Evolutionary conservation across 1,140 invertebrate species (phyloP).

Genomic region (Drosophila subobscura): DNA sequence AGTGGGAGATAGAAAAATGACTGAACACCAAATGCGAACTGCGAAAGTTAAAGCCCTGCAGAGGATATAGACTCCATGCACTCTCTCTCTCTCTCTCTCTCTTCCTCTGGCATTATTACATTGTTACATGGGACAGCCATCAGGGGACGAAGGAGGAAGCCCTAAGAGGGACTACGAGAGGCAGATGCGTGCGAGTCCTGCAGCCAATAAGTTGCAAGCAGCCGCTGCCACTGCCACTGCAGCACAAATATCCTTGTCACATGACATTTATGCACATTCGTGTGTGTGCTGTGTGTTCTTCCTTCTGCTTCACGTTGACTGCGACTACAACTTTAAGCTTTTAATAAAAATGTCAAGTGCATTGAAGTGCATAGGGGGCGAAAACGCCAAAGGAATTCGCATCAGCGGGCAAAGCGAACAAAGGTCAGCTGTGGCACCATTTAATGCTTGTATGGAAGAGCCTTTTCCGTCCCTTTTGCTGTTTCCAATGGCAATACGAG

Average conservation of each 20-base stretch:
- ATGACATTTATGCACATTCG: conserved; percentile 66
- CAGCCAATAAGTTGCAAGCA: conserved; percentile 78
- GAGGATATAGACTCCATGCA: conserved; percentile 43
- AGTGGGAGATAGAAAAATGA: conserved; percentile 58
- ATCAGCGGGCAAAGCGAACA: neutral
- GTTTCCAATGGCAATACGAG: no score
- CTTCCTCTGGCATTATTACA: conserved; percentile 72
- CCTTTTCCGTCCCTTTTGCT: no score
- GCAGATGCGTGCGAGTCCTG: conserved; percentile 19
- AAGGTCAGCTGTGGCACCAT: conserved; percentile 15
- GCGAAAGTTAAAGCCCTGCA: conserved; percentile 64
- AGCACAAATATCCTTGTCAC: conserved; percentile 60
- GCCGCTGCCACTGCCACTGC: conserved; percentile 60
- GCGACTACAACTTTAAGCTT: conserved; percentile 78
- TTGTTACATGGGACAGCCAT: conserved; percentile 61
- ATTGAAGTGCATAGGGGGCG: conserved; percentile 66
- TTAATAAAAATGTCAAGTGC: conserved; percentile 81
- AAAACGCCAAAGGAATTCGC: conserved; percentile 27
- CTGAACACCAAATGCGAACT: conserved; percentile 53
- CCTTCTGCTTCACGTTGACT: conserved; percentile 9
- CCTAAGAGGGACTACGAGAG: no score
- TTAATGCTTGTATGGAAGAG: no score
- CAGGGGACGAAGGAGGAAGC: neutral
- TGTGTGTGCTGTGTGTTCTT: conserved; percentile 30
- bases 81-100: no score